Percentiles rank a stretch among this genome's conserved stretches.
phyloP scores from a whole-genome alignment of 1,140 invertebrate genomes.

The Ceratina japonica region DNA sequence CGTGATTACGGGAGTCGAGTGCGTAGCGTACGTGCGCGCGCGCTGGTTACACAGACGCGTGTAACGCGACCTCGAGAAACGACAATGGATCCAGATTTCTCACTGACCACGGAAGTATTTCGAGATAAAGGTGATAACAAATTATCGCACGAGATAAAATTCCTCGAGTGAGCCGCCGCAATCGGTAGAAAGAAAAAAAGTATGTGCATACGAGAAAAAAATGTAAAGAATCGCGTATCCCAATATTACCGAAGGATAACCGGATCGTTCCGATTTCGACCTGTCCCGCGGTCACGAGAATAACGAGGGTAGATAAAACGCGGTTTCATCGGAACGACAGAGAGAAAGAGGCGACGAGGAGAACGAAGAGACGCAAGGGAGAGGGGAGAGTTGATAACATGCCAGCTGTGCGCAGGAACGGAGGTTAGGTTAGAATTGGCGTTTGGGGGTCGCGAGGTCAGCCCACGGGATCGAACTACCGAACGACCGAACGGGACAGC shows the following conservation, averaged over 20 bases:
- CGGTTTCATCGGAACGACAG: background rate
- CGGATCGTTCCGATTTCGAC: conserved; percentile 12
- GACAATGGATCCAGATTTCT: background rate
- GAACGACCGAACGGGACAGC: conserved; percentile 25
- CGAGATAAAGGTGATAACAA: background rate
- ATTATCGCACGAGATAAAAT: background rate
- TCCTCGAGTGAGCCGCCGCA: background rate
- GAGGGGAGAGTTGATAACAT: conserved; percentile 64
- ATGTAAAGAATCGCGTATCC: background rate
- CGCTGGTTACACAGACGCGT: background rate
- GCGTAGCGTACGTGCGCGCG: background rate
- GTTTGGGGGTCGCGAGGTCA: conserved; percentile 69
- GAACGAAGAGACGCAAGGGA: conserved; percentile 25
- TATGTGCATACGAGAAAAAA: background rate
- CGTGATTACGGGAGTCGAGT: no score
- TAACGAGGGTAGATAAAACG: background rate
- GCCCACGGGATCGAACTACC: conserved; percentile 56
- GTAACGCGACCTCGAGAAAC: background rate
- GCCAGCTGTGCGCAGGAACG: conserved; percentile 68
- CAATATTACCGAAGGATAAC: background rate
- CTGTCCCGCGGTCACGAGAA: background rate
- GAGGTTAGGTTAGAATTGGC: conserved; percentile 68
- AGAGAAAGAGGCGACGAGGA: conserved; percentile 19
- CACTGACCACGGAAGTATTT: background rate
- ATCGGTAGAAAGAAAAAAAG: background rate